Conservation (phyloP, 2,888 invertebrate species). For the Ophion ellenae region DNA sequence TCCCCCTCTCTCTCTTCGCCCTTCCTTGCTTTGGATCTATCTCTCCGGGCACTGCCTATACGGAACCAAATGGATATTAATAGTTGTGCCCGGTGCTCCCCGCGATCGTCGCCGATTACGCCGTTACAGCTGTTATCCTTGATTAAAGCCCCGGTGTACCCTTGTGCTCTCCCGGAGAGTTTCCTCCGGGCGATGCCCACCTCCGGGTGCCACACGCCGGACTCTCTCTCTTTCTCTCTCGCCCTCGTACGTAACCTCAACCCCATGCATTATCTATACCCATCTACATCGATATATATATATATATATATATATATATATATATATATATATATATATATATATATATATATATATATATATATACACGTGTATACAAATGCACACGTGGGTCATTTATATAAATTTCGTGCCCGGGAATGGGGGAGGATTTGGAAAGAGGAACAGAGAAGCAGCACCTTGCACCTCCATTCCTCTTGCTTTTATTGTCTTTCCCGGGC, state of each 20-base stretch:
- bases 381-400: conserved; percentile 36
- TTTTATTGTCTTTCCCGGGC: background rate
- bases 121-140: conserved; percentile 73
- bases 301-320: too few relatives aligned
- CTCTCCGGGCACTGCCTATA: conserved; percentile 53
- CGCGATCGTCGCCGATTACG: conserved; percentile 78
- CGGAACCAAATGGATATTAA: conserved; percentile 65
- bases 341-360: background rate
- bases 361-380: background rate
- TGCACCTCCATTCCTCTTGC: background rate
- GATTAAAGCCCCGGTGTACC: conserved; percentile 68
- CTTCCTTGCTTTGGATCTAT: conserved; percentile 28
- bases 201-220: conserved; percentile 45
- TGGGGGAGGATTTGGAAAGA: conserved; percentile 35
- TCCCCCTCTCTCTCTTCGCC: too few relatives aligned
- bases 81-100: conserved; percentile 69
- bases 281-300: background rate
- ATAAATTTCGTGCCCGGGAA: conserved; percentile 50
- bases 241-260: conserved; percentile 31
- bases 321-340: too few relatives aligned
- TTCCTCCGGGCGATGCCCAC: conserved; percentile 49
- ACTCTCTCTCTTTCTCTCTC: conserved; percentile 6
- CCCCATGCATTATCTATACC: background rate
- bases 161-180: conserved; percentile 44
- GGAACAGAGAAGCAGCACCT: conserved; percentile 4